Base-by-base conservation (phyloP, 1,140 invertebrate genomes). In the Vollenhovia emeryi region DNA sequence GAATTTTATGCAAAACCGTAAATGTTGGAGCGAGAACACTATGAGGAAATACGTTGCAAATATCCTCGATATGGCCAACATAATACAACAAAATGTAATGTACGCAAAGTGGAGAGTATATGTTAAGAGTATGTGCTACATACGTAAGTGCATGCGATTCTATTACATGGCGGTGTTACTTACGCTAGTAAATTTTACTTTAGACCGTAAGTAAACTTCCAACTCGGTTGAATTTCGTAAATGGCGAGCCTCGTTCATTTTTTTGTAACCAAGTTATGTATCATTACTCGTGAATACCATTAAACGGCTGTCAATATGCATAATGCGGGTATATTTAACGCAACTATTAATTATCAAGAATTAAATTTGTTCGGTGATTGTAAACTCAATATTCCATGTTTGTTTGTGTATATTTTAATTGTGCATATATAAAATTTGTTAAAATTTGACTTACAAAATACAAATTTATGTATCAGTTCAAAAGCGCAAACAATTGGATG, bases 151-250 rank as follows among this genome's bases (percentile, higher is more conserved):
- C 79, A 57, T 43, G 86, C 79, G 50, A 87, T 86, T 87, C 79
- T 73, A 66, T 88, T 84, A 84, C 66, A 84, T 69, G 64, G 45
- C 45, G 30, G 66, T 69, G 71, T 84, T 87, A 73, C 64, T 74
- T 60, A 27, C 33, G 27, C 21, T 48, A 73, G 33, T 88, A 84
- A 87, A 88, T 84, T 87, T 87, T 87, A 73, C 55, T 88, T 87
- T 86, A 40, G 27, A 75, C 33, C 59, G 30, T 48, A 48, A 87
- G 50, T 57, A 85, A 71, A 75, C 57, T 87, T 84, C 60, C 73
- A 27, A 48, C 9, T 6, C 27, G 52, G 80, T 78, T 87, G 71
- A 88, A 86, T 88, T 86, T 52, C 3, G 21, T 66, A 64, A 79
- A 59, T 21, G 40, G 7, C n/a, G 59, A 52, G 68, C 48, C 69